These are phyloP conservation scores for Calvadosia cruxmelitensis DNA, from an alignment of 30 jellyfish, hydroid and myxozoan species.

Conservation along the genomic window DNA sequence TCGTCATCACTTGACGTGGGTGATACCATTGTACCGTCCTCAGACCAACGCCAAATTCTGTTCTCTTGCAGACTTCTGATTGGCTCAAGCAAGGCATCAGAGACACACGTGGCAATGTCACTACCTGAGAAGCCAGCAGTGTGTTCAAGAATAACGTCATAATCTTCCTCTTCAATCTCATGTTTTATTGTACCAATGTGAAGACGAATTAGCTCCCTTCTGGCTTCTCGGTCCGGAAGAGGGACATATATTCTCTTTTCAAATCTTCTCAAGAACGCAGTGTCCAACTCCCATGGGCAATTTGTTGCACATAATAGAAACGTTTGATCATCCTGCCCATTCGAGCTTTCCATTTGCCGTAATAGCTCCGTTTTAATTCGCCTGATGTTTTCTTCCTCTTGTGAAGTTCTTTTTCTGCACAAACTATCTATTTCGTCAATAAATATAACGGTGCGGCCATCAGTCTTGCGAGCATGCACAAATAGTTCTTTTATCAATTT, in stretches of 20 bases:
- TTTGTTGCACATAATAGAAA: conserved; percentile 87
- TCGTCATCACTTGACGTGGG: conserved; percentile 49
- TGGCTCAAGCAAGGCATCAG: conserved; percentile 91
- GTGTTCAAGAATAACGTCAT: conserved; percentile 36
- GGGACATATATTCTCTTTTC: conserved; percentile 78
- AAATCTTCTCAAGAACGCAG: conserved; percentile 86
- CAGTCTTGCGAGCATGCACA: conserved; percentile 46
- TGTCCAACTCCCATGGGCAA: conserved; percentile 94
- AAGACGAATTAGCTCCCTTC: conserved; percentile 52
- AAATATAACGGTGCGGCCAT: conserved; percentile 60
- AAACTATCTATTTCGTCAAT: conserved; percentile 95
- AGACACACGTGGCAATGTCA: conserved; percentile 75
- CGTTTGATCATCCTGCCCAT: conserved; percentile 22
- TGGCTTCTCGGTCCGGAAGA: conserved; percentile 59
- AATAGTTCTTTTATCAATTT: conserved; percentile 79
- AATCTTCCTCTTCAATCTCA: conserved; percentile 30
- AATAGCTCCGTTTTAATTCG: conserved; percentile 81
- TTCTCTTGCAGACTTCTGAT: conserved; percentile 49
- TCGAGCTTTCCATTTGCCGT: conserved; percentile 82
- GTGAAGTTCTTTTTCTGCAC: conserved; percentile 65
- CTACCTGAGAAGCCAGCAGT: conserved; percentile 97
- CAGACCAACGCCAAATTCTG: conserved; percentile 71
- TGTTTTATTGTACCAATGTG: conserved; percentile 35
- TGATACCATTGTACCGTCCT: conserved; percentile 44
- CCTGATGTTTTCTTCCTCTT: conserved; percentile 86